Evolutionary conservation across 2,113 vertebrate species (phyloP).

Genomic region (Cacatua alba): DNA sequence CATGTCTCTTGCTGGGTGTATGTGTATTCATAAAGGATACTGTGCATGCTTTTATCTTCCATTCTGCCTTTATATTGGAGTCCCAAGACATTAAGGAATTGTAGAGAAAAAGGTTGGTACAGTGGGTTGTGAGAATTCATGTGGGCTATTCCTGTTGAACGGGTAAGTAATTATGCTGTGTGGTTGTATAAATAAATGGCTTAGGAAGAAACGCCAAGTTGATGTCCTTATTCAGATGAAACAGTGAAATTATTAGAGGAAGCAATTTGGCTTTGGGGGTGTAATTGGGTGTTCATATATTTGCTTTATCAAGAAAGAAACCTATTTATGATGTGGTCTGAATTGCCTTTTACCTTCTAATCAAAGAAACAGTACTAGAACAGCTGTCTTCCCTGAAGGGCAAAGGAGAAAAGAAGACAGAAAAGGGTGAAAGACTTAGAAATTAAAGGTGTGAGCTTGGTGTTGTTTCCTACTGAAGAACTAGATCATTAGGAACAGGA

Average conservation of each 20-base stretch:
- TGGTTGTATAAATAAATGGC: background rate
- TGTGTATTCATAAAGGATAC: background rate
- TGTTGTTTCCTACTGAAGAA: background rate
- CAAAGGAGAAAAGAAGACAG: background rate
- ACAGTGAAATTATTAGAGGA: background rate
- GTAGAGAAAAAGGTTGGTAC: background rate
- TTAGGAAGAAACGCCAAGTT: background rate
- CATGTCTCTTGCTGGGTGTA: background rate
- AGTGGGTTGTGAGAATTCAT: background rate
- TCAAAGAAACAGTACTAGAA: background rate
- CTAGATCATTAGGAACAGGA: background rate
- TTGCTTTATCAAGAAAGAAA: background rate
- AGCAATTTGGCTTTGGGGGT: background rate
- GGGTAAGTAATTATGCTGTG: background rate
- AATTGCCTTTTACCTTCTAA: background rate
- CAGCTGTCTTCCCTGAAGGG: background rate
- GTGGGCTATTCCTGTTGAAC: background rate
- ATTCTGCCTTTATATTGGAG: background rate
- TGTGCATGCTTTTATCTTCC: background rate
- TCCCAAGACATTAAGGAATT: background rate
- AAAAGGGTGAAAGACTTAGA: background rate
- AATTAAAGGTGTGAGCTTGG: background rate
- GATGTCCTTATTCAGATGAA: background rate
- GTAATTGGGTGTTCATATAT: background rate
- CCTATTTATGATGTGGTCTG: background rate